A percentile compares a stretch with the other conserved stretches of the same genome.
phyloP scores from a whole-genome alignment of 2,797 vertebrate genomes.

The Gallinago nigripennis region DNA sequence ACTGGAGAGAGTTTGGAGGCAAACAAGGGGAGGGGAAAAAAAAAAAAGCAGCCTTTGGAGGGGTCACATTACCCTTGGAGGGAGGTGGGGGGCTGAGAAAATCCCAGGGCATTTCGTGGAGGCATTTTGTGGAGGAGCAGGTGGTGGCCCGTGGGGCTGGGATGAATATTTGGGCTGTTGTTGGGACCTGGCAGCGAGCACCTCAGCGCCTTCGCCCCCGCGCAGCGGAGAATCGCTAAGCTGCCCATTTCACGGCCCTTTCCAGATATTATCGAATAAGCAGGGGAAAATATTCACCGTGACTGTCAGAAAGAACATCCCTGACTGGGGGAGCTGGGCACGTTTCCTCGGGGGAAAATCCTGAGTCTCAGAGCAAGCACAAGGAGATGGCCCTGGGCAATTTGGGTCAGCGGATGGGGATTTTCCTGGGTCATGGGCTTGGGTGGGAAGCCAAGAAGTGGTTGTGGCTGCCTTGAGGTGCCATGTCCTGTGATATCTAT shows the following conservation, averaged over 20 bases:
- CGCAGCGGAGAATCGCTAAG: accelerated
- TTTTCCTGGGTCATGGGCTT: not conserved
- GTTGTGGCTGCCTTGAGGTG: not conserved
- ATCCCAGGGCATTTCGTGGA: not conserved
- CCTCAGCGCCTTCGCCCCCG: not conserved
- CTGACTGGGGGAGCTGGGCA: not conserved
- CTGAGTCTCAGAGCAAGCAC: not conserved
- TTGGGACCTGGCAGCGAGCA: not conserved
- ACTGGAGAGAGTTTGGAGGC: not conserved
- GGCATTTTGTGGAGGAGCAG: not conserved
- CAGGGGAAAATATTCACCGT: not conserved
- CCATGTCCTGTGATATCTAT: not conserved
- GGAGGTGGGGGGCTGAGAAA: not conserved
- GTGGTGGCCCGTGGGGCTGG: not conserved
- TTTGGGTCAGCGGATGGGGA: not conserved
- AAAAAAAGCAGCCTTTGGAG: not conserved
- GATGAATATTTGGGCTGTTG: not conserved
- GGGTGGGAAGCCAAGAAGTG: not conserved
- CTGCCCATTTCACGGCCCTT: conserved; percentile 30
- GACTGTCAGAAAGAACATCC: conserved; percentile 62
- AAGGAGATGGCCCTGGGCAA: not conserved
- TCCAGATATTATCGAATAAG: not conserved
- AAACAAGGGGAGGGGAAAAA: accelerated
- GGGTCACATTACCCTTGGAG: not conserved
- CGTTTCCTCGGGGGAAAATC: not conserved